A percentile compares a stretch with the other conserved stretches of the same genome.
phyloP scores from a whole-genome alignment of 2,888 invertebrate species.

The Ormyrus labotus region DNA sequence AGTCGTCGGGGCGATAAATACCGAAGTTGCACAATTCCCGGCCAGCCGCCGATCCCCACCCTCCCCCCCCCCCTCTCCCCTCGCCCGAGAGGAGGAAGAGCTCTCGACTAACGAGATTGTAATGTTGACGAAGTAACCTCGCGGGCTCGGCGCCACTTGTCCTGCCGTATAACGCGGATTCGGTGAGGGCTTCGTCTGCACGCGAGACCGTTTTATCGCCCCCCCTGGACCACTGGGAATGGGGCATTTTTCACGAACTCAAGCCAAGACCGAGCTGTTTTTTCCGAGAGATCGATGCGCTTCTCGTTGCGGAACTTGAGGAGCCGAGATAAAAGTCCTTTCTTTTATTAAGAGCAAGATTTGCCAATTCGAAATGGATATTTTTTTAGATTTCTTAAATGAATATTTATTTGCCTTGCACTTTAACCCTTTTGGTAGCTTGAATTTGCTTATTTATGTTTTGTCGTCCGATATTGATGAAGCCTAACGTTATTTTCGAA shows the following conservation, averaged over 20 bases:
- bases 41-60: constrained; percentile 6
- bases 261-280: constrained; percentile 17
- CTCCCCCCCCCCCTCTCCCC: background rate
- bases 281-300: constrained; percentile 2
- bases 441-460: background rate
- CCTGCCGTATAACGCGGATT: constrained; percentile 29
- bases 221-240: constrained; percentile 2
- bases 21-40: constrained; percentile 50
- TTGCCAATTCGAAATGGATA: background rate
- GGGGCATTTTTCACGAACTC: constrained; percentile 17
- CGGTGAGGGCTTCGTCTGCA: constrained; percentile 14
- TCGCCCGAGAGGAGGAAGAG: constrained; percentile 16
- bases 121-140: constrained; percentile 53
- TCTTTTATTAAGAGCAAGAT: background rate
- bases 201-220: constrained; percentile 16
- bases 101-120: constrained; percentile 50
- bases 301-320: background rate
- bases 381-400: no score
- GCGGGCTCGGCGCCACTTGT: constrained; percentile 37
- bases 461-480: constrained; percentile 22
- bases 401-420: no score
- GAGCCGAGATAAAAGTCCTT: no score
- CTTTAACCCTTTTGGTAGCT: no score
- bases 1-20: constrained; percentile 54
- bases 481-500: constrained; percentile 32